These are phyloP conservation scores for Fukomys damarensis DNA, from an alignment of 2,113 vertebrate species.

Conservation along the genomic window DNA sequence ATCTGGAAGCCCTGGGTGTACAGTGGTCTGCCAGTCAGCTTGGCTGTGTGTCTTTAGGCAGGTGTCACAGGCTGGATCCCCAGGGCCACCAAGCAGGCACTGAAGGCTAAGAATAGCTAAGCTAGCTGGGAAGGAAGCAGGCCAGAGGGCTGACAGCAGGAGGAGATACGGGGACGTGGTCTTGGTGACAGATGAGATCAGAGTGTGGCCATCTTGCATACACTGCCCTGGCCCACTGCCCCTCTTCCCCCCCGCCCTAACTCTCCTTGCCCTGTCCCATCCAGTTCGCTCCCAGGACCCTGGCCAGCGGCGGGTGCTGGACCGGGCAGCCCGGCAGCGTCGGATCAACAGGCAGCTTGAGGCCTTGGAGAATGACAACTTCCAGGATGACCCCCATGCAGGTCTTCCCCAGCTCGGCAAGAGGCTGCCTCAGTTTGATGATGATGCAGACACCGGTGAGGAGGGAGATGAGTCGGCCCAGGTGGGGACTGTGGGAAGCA, in stretches of 20 bases:
- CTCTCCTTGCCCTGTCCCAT: not conserved
- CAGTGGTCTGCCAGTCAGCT: not conserved
- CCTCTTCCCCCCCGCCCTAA: not conserved
- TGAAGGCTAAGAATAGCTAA: not conserved
- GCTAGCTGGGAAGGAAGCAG: not conserved
- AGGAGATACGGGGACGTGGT: not conserved
- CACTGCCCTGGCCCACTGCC: not conserved
- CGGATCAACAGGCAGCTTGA: slow-evolving; percentile 92
- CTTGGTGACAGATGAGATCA: not conserved
- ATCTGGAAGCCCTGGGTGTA: not conserved
- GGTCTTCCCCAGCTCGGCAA: slow-evolving; percentile 90
- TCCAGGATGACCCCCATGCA: slow-evolving; percentile 94
- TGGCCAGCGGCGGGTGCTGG: slow-evolving; percentile 90
- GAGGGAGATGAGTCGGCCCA: not conserved
- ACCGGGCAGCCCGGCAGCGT: slow-evolving; percentile 91
- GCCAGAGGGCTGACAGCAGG: not conserved
- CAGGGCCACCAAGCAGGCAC: not conserved
- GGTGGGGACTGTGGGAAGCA: not conserved
- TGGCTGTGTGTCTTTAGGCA: not conserved
- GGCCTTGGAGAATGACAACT: slow-evolving; percentile 95
- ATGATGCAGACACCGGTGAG: slow-evolving; percentile 90
- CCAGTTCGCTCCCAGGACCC: slow-evolving; percentile 90
- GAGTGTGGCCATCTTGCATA: not conserved
- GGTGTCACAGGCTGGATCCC: not conserved
- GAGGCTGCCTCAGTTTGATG: slow-evolving; percentile 93